phyloP scores from a whole-genome alignment of 2,888 invertebrate species.

The Sarcophaga caerulescens region DNA sequence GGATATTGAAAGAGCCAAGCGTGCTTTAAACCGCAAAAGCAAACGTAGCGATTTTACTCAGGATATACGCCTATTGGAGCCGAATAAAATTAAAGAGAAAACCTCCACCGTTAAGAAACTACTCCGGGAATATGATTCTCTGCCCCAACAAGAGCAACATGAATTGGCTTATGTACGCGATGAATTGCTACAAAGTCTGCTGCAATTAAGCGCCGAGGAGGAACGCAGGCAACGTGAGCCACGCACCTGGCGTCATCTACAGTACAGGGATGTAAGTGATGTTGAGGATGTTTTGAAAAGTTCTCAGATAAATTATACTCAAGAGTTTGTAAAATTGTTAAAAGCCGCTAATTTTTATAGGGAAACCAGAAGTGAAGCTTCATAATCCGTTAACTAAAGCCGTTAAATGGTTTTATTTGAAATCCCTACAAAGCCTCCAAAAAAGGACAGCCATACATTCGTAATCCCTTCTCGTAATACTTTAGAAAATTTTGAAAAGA shows the following conservation, averaged over 20 bases:
- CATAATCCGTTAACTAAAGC: slow-evolving; percentile 11
- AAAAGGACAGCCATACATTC: not conserved
- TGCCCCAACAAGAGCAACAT: slow-evolving; percentile 75
- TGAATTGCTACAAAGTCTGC: slow-evolving; percentile 11
- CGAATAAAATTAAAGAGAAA: slow-evolving; percentile 73
- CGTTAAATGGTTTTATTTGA: not conserved
- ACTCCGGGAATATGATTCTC: slow-evolving; percentile 75
- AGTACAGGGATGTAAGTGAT: slow-evolving; percentile 62
- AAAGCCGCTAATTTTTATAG: slow-evolving; percentile 74
- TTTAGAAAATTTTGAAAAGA: too few relatives aligned
- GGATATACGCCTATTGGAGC: slow-evolving; percentile 70
- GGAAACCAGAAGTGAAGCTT: slow-evolving; percentile 67
- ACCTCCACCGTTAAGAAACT: slow-evolving; percentile 77
- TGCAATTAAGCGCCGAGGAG: slow-evolving; percentile 55
- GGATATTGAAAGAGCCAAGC: slow-evolving; percentile 73
- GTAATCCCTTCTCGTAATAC: too few relatives aligned
- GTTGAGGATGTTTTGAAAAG: slow-evolving; percentile 30
- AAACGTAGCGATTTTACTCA: slow-evolving; percentile 64
- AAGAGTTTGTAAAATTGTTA: slow-evolving; percentile 74
- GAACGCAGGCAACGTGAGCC: not conserved
- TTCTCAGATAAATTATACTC: slow-evolving; percentile 69
- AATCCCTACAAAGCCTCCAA: not conserved
- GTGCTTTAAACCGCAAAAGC: slow-evolving; percentile 56
- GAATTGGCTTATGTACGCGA: slow-evolving; percentile 53
- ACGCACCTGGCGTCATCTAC: slow-evolving; percentile 29